Evolutionary conservation across 2,888 invertebrate genomes (phyloP).

Genomic region (Venustoraphidia nigricollis): DNA sequence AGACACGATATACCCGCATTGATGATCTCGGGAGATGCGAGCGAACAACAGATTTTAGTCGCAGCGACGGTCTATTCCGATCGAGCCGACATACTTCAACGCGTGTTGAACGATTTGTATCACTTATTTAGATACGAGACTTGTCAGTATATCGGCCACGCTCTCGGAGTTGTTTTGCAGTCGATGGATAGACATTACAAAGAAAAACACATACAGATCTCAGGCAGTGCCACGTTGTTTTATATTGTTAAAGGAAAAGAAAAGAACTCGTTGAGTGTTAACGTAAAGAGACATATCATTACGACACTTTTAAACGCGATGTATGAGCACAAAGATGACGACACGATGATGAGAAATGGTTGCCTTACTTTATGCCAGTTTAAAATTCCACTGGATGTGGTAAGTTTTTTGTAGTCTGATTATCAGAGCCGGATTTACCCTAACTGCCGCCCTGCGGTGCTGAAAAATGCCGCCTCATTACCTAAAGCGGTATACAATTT

Average conservation of each 20-base stretch:
- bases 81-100: conserved; percentile 62
- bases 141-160: conserved; percentile 57
- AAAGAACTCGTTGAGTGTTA: conserved; percentile 52
- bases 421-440: no score
- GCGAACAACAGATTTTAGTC: conserved; percentile 76
- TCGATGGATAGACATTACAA: conserved; percentile 79
- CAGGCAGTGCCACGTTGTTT: conserved; percentile 85
- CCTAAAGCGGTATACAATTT: no score
- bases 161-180: conserved; percentile 66
- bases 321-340: conserved; percentile 70
- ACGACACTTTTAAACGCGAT: conserved; percentile 75
- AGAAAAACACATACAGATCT: conserved; percentile 86
- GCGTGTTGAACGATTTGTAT: conserved; percentile 84
- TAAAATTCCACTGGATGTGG: conserved; percentile 88
- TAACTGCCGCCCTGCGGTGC: no score
- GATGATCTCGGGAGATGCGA: conserved; percentile 81
- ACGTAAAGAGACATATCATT: conserved; percentile 65
- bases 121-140: conserved; percentile 73
- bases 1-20: conserved; percentile 83
- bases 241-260: conserved; percentile 86
- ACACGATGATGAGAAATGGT: conserved; percentile 92
- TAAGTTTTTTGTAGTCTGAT: conserved; percentile 31
- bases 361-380: conserved; percentile 90
- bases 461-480: no score
- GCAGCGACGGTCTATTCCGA: conserved; percentile 75